Evolutionary conservation across 2,888 invertebrate species (phyloP).

Genomic region (Tubulanus polymorphus): DNA sequence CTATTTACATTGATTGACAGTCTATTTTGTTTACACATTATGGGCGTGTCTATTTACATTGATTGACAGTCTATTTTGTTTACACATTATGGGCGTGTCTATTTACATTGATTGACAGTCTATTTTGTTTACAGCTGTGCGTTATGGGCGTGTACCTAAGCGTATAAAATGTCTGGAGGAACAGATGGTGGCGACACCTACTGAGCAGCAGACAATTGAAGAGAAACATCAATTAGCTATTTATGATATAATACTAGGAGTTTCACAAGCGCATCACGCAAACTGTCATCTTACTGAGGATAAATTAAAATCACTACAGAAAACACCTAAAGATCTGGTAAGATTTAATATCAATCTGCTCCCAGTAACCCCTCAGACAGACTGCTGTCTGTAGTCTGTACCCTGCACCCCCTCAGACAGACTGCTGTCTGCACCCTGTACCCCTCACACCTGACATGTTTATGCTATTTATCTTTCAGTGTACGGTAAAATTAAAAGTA

Average conservation of each 20-base stretch:
- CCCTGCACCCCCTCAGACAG: too few relatives aligned
- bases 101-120: too few relatives aligned
- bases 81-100: slow-evolving; percentile 85
- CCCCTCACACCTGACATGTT: too few relatives aligned
- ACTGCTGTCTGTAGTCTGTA: too few relatives aligned
- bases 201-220: slow-evolving; percentile 36
- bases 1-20: too few relatives aligned
- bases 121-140: slow-evolving; percentile 61
- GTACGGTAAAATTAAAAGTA: too few relatives aligned
- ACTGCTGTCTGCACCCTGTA: too few relatives aligned
- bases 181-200: slow-evolving; percentile 42
- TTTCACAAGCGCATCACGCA: slow-evolving; percentile 76
- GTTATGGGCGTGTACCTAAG: slow-evolving; percentile 95
- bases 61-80: not conserved
- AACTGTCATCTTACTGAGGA: slow-evolving; percentile 88
- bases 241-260: slow-evolving; percentile 74
- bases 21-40: too few relatives aligned
- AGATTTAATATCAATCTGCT: slow-evolving; percentile 33
- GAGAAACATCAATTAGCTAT: slow-evolving; percentile 63
- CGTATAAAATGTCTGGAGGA: slow-evolving; percentile 76
- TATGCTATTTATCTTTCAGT: too few relatives aligned
- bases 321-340: slow-evolving; percentile 66
- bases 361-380: too few relatives aligned
- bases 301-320: slow-evolving; percentile 66
- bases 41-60: too few relatives aligned